These are phyloP conservation scores for Arenaria interpres DNA, from an alignment of 2,113 vertebrate genomes.

Conservation along the genomic window DNA sequence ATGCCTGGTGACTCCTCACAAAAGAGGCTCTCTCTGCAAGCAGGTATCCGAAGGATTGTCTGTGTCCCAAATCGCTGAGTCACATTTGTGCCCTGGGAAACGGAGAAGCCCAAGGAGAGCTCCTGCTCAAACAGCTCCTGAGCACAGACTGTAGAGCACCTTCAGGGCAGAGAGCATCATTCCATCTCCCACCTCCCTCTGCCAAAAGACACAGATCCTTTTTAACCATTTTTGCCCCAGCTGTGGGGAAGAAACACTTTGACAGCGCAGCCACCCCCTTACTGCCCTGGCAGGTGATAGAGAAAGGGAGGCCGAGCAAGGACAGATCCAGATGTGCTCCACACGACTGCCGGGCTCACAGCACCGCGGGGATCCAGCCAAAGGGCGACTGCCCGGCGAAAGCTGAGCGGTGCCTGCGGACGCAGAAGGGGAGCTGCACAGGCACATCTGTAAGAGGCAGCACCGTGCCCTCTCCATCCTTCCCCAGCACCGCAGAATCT, in stretches of 20 bases:
- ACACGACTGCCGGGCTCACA: background rate
- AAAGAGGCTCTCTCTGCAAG: background rate
- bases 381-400: rapidly evolving
- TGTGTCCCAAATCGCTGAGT: background rate
- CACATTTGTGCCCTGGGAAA: background rate
- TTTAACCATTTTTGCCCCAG: background rate
- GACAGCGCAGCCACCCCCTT: background rate
- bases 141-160: background rate
- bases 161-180: background rate
- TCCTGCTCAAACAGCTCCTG: background rate
- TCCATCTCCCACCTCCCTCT: rapidly evolving
- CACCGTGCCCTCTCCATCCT: rapidly evolving
- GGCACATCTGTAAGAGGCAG: background rate
- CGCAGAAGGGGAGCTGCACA: background rate
- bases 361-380: background rate
- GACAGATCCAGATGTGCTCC: background rate
- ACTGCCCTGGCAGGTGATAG: rapidly evolving
- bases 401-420: background rate
- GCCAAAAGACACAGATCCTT: background rate
- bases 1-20: no score
- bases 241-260: background rate
- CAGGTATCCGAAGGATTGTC: background rate
- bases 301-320: background rate
- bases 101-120: background rate
- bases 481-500: background rate